Evolutionary conservation across 1,140 invertebrate species (phyloP).

Genomic region (Brevipalpus yothersi): DNA sequence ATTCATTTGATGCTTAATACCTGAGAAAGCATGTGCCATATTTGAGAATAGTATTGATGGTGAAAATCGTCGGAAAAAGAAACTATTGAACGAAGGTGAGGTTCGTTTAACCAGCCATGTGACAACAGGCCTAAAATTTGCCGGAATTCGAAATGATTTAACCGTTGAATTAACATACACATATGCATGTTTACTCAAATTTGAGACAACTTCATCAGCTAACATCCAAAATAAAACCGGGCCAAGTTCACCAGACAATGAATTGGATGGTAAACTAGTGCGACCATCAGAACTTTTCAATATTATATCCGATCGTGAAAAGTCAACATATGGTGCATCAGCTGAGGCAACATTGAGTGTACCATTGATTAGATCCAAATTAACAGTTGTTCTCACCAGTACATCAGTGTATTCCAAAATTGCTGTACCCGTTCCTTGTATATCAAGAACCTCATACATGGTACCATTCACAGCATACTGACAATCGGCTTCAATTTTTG

Average conservation of each 20-base stretch:
- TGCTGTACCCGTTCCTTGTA: conserved; percentile 11
- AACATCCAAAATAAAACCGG: conserved; percentile 14
- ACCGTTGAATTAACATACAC: conserved; percentile 11
- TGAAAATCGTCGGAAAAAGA: background rate
- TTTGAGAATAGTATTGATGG: background rate
- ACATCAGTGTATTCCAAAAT: conserved; percentile 13
- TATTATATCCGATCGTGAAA: conserved; percentile 7
- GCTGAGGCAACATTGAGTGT: conserved; percentile 5
- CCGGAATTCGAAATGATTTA: conserved; percentile 7
- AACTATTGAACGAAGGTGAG: background rate
- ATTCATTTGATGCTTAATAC: background rate
- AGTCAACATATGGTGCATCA: conserved; percentile 14
- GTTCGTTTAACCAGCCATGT: conserved; percentile 8
- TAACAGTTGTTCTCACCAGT: conserved; percentile 11
- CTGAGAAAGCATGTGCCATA: background rate
- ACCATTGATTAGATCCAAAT: conserved; percentile 11
- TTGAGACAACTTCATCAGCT: conserved; percentile 12
- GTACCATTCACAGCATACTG: conserved; percentile 11
- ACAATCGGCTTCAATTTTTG: conserved; percentile 10
- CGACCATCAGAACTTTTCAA: background rate
- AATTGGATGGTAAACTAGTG: conserved; percentile 1
- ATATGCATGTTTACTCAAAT: conserved; percentile 10
- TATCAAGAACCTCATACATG: conserved; percentile 12
- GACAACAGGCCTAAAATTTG: conserved; percentile 5
- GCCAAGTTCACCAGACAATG: conserved; percentile 11